Conservation (phyloP, 1,140 invertebrate genomes). For the Atta cephalotes region DNA sequence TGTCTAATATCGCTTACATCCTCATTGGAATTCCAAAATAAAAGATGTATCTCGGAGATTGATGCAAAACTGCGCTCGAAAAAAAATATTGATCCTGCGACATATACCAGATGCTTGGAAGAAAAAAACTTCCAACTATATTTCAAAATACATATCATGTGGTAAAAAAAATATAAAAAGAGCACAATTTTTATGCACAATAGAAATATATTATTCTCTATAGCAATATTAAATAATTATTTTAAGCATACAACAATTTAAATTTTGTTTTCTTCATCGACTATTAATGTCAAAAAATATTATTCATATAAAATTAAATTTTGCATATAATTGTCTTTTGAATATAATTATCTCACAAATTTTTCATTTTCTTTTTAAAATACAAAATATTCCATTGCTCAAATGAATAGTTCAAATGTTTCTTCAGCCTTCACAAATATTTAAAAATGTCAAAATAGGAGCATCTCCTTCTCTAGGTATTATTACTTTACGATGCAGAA, state of each 20-base stretch:
- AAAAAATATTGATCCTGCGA: not conserved
- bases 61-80: not conserved
- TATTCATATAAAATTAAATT: not conserved
- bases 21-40: conserved; percentile 51
- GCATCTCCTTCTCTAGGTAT: not conserved
- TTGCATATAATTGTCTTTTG: not conserved
- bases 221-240: not conserved
- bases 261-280: not conserved
- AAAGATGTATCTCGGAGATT: not conserved
- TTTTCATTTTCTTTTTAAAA: conserved; percentile 2
- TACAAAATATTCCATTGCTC: not conserved
- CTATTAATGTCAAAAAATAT: not conserved
- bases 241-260: not conserved
- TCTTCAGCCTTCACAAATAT: not conserved
- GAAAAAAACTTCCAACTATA: not conserved
- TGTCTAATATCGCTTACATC: conserved; percentile 37
- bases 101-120: not conserved
- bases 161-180: not conserved
- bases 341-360: not conserved
- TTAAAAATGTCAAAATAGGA: not conserved
- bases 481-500: not conserved
- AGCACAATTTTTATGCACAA: not conserved
- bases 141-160: not conserved
- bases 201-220: not conserved
- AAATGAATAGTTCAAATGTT: not conserved